A percentile compares a stretch with the other conserved stretches of the same genome.
Conservation (phyloP, 2,113 vertebrate genomes). For the Edolisoma coerulescens region DNA sequence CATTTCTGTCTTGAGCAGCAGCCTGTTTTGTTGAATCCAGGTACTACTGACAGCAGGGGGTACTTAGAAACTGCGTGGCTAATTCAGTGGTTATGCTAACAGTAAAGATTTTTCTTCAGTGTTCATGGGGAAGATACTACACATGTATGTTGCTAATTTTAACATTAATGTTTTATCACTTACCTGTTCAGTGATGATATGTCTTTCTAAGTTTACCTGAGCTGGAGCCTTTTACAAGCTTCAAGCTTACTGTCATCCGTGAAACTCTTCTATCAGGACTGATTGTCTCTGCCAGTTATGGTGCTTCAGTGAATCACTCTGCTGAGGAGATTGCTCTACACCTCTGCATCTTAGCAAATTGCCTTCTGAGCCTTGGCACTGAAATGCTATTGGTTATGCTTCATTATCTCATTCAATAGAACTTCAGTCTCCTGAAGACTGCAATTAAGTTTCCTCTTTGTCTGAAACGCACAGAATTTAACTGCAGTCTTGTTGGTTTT, state of each 20-base stretch:
- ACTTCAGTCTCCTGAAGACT: constrained; percentile 50
- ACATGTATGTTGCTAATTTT: background rate
- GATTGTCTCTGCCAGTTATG: background rate
- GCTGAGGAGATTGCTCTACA: background rate
- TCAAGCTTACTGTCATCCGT: background rate
- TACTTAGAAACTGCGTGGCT: background rate
- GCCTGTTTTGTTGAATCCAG: constrained; percentile 40
- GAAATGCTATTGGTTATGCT: constrained; percentile 51
- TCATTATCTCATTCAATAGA: constrained; percentile 56
- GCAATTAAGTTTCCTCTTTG: constrained; percentile 51
- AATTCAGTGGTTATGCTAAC: background rate
- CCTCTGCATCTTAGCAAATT: constrained; percentile 50
- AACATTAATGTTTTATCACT: background rate
- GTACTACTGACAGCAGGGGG: background rate
- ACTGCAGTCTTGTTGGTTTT: background rate
- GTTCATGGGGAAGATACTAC: background rate
- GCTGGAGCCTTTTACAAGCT: background rate
- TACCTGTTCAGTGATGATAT: background rate
- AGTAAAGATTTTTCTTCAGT: background rate
- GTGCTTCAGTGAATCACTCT: constrained; percentile 15
- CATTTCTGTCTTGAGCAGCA: constrained; percentile 7
- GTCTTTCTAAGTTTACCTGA: background rate
- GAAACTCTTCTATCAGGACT: background rate
- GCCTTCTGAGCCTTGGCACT: constrained; percentile 6
- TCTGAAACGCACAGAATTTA: constrained; percentile 7